A percentile compares a stretch with the other conserved stretches of the same genome.
Evolutionary conservation across 2,888 invertebrate species (phyloP).

Genomic region (Sminthurinus aureus): DNA sequence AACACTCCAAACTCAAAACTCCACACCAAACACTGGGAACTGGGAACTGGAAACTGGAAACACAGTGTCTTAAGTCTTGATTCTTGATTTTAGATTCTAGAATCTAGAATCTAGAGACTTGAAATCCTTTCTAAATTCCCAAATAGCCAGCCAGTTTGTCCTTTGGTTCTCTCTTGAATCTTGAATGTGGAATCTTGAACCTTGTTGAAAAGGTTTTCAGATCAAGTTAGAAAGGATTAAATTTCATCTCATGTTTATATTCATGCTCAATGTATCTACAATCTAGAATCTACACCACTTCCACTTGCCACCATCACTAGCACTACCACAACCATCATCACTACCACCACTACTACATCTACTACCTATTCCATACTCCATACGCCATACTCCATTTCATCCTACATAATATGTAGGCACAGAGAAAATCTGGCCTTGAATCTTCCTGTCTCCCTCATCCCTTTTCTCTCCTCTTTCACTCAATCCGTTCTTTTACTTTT

Average conservation of each 20-base stretch:
- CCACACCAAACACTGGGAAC: too few relatives aligned
- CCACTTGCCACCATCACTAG: background rate
- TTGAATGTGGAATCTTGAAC: background rate
- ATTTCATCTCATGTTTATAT: conserved; percentile 43
- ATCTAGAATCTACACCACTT: too few relatives aligned
- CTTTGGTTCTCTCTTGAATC: background rate
- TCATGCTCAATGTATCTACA: conserved; percentile 32
- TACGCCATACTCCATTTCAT: too few relatives aligned
- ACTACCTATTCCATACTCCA: too few relatives aligned
- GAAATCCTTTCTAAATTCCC: background rate
- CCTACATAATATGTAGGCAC: too few relatives aligned
- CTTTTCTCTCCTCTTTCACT: too few relatives aligned
- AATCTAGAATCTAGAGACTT: too few relatives aligned
- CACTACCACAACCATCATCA: background rate
- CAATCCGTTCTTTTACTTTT: too few relatives aligned
- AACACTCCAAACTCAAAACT: too few relatives aligned
- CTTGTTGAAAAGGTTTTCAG: conserved; percentile 28
- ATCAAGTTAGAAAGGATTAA: conserved; percentile 42
- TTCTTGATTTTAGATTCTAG: background rate
- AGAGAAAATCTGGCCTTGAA: background rate
- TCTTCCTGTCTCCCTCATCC: background rate
- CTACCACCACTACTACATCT: background rate
- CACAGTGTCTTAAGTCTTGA: background rate
- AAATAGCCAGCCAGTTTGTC: background rate
- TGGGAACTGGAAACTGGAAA: too few relatives aligned